Evolutionary conservation across 23 tunicate species (phyloP).

Genomic region (Trididemnum miniatum): DNA sequence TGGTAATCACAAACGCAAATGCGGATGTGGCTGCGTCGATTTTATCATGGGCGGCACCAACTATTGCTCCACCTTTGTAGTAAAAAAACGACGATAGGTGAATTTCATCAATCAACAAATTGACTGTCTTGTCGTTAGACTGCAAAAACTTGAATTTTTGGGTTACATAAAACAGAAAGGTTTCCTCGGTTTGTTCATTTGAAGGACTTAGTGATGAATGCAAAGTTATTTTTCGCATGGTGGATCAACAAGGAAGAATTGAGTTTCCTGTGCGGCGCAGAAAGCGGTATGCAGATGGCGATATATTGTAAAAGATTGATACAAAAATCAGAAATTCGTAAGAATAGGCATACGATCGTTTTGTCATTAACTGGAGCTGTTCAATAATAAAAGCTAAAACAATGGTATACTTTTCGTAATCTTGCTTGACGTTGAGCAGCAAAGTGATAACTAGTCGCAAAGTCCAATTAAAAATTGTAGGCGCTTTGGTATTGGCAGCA

Average conservation of each 20-base stretch:
- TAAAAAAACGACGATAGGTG: background rate
- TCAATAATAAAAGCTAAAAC: background rate
- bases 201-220: no score
- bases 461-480: background rate
- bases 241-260: conserved; percentile 2
- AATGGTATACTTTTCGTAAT: no score
- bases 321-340: background rate
- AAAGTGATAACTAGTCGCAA: no score
- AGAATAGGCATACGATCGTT: background rate
- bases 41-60: background rate
- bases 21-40: conserved; percentile 4
- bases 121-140: background rate
- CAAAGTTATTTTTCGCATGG: background rate
- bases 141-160: background rate
- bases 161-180: background rate
- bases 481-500: background rate
- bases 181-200: background rate
- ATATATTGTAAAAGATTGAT: background rate
- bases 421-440: no score
- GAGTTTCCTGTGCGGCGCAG: background rate
- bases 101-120: conserved; percentile 14
- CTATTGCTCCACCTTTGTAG: conserved; percentile 1
- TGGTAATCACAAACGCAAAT: conserved; percentile 6
- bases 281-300: conserved; percentile 5
- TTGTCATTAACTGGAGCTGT: background rate